Base-by-base conservation (phyloP, 2,113 vertebrate species). In the Pomatostomus ruficeps region DNA sequence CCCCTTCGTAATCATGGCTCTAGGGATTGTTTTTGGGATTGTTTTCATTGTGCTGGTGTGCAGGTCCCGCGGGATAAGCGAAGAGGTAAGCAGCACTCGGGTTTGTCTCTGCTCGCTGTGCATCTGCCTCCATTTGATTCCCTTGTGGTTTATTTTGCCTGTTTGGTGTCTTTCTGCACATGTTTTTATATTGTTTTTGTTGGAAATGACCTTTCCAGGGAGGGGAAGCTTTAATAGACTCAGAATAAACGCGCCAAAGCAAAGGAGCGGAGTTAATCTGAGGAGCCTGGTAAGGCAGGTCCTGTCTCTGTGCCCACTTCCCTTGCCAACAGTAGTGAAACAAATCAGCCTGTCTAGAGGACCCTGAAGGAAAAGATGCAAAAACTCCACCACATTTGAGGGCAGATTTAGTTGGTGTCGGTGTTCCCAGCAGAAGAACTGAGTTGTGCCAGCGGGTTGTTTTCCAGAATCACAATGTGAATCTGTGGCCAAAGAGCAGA, bases 1-100 rank as follows among this genome's bases (percentile, higher is more conserved):
- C 46, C 99, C 99, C 4, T 99, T 99, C 9, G 97, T 99, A 29
- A 92, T 99, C 87, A 98, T 99, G 95, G 98, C 98, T 3, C 76
- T 99, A 0, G 99, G 98, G 28, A 97, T 99, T 92, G 25, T 98
- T 58, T 96, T 99, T 46, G 99, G 99, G n/a, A 77, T 98, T 54
- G 12, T 98, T 82, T 99, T 99, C 91, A 97, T 98, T 73, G 92
- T 97, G 72, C 68, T 99, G 2, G 97, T 97, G 6, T 99, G 99
- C 97, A 97, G 96, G 63, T 98, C 98, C 72, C 98, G 96, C 51
- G 88, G 94, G 40, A 83, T 97, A n/a, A 97, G 12, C 16, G 98
- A 98, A 13, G 97, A 99, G 98, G 99, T 99, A 84, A 98, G 98
- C 51, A 59, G 48, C 46, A 16, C 25, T 33, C 26, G 22, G 18